Base-by-base conservation (phyloP, 2,113 vertebrate species). In the Pardalotus punctatus region DNA sequence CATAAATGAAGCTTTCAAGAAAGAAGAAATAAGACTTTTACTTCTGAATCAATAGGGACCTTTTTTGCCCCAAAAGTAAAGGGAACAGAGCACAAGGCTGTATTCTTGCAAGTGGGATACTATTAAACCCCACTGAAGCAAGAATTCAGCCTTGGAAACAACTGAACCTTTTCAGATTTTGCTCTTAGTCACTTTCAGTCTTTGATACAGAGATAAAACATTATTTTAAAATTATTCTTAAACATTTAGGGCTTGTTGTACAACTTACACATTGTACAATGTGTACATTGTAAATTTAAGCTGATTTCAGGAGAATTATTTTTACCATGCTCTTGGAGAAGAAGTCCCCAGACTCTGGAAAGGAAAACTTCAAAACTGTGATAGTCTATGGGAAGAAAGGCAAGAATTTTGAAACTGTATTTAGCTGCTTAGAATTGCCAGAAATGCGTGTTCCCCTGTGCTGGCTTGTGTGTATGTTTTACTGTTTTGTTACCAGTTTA, bases 91-190 rank as follows among this genome's bases (percentile, higher is more conserved):
- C 43, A 96, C 82, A 97, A 94, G 69, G 80, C 90, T 83, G 50
- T 86, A 90, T 96, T 97, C 90, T 97, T 94, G 43, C 54, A 78
- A 83, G 43, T 1, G 9, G 72, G 79, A 64, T 73, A 53, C 40
- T 86, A 29, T 67, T 74, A 74, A 96, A 87, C 93, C 72, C 92
- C 67, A 93, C 48, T 67, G 76, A 86, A 90, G 79, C 51, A 94
- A 81, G 85, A 95, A 96, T 96, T 96, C 90, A 61, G 85, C 53
- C 47, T 43, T 81, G 25, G 40, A 76, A 96, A 93, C 84, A 95
- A 94, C 48, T 38, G 69, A 90, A 74, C n/a, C 72, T 93, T 95
- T 96, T 96, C 71, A 95, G 72, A 74, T 81, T 76, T 86, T 67
- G 38, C 48, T 91, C 31, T 78, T 73, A 58, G 60, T 71, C 60